Percentiles rank a stretch among this genome's conserved stretches.
Evolutionary conservation across 1,140 invertebrate genomes (phyloP).

Genomic region (Mesaphorura yosii): DNA sequence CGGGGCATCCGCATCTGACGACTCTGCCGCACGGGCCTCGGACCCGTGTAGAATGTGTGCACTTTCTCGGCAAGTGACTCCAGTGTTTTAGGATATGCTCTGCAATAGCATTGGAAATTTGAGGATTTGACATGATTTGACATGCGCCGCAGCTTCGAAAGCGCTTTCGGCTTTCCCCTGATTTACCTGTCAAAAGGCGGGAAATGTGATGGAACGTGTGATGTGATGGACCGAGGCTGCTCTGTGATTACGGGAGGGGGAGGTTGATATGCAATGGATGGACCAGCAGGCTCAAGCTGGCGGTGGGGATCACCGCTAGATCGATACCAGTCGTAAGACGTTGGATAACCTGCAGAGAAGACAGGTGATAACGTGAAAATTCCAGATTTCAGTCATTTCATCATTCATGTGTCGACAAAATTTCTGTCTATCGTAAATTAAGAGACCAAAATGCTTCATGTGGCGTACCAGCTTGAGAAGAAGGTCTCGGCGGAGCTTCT

Average conservation of each 20-base stretch:
- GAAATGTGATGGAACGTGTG: constrained; percentile 59
- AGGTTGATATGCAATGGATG: constrained; percentile 39
- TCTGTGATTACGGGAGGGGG: constrained; percentile 73
- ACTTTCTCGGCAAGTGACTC: constrained; percentile 82
- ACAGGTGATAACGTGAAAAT: too few relatives aligned
- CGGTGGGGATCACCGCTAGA: constrained; percentile 16
- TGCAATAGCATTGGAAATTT: constrained; percentile 61
- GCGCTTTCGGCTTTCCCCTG: neutral
- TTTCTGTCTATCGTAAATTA: too few relatives aligned
- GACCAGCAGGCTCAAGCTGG: constrained; percentile 4
- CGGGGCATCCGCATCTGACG: constrained; percentile 51
- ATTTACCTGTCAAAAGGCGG: constrained; percentile 53
- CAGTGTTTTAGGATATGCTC: constrained; percentile 76
- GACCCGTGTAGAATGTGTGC: constrained; percentile 63
- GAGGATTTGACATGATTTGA: constrained; percentile 38
- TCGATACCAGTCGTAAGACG: constrained; percentile 29
- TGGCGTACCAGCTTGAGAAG: constrained; percentile 24
- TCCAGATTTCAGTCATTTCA: too few relatives aligned
- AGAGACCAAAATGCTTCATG: too few relatives aligned
- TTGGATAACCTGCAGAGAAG: too few relatives aligned
- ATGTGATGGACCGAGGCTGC: constrained; percentile 61
- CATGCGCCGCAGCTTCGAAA: neutral
- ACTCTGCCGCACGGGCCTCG: constrained; percentile 40
- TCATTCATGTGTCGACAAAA: too few relatives aligned
- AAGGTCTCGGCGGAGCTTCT: constrained; percentile 29